Evolutionary conservation across 2,113 vertebrate genomes (phyloP).

Genomic region (Ctenomys sociabilis): DNA sequence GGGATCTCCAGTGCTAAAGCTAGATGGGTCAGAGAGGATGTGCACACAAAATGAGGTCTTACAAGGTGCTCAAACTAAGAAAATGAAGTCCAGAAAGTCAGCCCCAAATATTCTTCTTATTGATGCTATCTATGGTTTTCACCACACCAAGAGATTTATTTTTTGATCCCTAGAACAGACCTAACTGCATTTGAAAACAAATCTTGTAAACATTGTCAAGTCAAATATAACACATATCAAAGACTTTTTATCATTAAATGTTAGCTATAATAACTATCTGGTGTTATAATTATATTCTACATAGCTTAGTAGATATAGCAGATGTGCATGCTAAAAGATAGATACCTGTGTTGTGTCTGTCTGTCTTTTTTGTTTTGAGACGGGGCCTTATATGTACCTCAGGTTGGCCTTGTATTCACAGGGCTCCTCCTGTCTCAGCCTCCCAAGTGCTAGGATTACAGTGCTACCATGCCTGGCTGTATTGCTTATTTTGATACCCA

Average conservation of each 20-base stretch:
- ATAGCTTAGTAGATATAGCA: not conserved
- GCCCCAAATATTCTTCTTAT: not conserved
- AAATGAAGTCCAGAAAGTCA: not conserved
- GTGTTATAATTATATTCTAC: not conserved
- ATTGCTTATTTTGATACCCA: not conserved
- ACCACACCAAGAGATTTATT: constrained; percentile 14
- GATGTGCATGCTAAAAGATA: not conserved
- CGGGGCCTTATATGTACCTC: not conserved
- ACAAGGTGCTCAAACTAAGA: not conserved
- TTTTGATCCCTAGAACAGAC: constrained; percentile 6
- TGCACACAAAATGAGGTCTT: not conserved
- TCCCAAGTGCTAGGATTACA: not conserved
- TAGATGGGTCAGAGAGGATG: constrained; percentile 15
- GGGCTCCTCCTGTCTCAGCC: not conserved
- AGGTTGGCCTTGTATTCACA: not conserved
- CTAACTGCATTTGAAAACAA: constrained; percentile 6
- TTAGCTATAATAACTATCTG: not conserved
- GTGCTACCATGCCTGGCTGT: not conserved
- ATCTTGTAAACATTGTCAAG: not conserved
- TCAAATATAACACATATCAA: not conserved
- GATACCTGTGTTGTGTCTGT: not conserved
- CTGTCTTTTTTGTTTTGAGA: not conserved
- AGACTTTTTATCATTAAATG: not conserved
- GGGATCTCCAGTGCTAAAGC: constrained; percentile 59
- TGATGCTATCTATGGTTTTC: not conserved